These are phyloP conservation scores for Drosophila setosimentum DNA, from an alignment of 2,888 invertebrate genomes.

Conservation along the genomic window DNA sequence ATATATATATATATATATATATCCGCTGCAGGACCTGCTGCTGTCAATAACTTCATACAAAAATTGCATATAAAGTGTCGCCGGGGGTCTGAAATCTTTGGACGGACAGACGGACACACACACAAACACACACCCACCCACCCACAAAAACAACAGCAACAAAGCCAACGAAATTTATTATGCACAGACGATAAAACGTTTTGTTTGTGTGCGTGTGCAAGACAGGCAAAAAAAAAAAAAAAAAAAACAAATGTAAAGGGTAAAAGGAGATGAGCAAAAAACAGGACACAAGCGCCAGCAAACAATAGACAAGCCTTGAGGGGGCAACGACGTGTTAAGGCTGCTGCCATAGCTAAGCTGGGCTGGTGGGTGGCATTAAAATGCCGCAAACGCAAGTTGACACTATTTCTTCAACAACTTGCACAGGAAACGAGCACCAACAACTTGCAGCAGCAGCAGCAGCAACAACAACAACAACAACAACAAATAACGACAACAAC, in stretches of 20 bases:
- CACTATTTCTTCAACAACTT: slow-evolving; percentile 72
- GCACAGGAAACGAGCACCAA: slow-evolving; percentile 30
- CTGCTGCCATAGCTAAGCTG: background rate
- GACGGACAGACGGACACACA: background rate
- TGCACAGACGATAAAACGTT: slow-evolving; percentile 80
- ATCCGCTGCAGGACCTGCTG: slow-evolving; percentile 34
- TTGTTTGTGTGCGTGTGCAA: slow-evolving; percentile 51
- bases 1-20: background rate
- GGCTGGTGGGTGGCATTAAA: slow-evolving; percentile 60
- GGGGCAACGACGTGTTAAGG: slow-evolving; percentile 62
- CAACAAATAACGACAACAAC: background rate
- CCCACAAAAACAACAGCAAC: slow-evolving; percentile 38
- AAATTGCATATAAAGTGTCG: slow-evolving; percentile 50
- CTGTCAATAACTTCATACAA: slow-evolving; percentile 70
- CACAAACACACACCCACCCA: background rate
- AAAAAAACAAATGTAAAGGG: slow-evolving; percentile 3
- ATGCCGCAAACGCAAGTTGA: slow-evolving; percentile 76
- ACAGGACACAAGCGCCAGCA: slow-evolving; percentile 35
- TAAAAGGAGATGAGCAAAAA: slow-evolving; percentile 13
- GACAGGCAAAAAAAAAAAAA: slow-evolving; percentile 16
- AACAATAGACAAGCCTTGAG: slow-evolving; percentile 72
- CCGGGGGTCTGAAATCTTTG: slow-evolving; percentile 33
- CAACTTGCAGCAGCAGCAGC: slow-evolving; percentile 12
- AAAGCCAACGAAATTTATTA: slow-evolving; percentile 69
- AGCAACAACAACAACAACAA: slow-evolving; percentile 4